Percentiles rank a stretch among this genome's conserved stretches.
Conservation (phyloP, 2,113 vertebrate genomes). For the Peromyscus californicus region DNA sequence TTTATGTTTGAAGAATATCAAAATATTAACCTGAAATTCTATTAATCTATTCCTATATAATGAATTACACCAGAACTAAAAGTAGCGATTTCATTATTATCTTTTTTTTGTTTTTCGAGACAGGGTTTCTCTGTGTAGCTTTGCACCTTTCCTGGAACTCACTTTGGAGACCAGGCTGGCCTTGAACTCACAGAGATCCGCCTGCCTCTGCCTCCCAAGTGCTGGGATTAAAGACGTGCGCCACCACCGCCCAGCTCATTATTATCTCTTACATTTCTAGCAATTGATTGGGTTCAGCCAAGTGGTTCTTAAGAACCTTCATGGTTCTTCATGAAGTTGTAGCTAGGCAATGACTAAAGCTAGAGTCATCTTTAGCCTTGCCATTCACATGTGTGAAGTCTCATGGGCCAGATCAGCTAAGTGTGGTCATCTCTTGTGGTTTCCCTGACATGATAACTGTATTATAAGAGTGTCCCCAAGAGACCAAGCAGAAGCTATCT, state of each 20-base stretch:
- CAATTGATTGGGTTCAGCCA: neutral
- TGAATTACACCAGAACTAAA: conserved; percentile 5
- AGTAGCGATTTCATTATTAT: neutral
- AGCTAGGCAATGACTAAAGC: neutral
- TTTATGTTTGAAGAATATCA: neutral
- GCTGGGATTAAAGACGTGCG: too few relatives aligned
- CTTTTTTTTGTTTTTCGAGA: too few relatives aligned
- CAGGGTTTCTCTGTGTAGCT: too few relatives aligned
- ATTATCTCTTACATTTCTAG: neutral
- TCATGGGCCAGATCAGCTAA: neutral
- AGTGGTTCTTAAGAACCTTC: neutral
- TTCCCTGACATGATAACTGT: neutral
- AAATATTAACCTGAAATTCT: neutral
- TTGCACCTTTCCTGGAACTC: too few relatives aligned
- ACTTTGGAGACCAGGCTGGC: too few relatives aligned
- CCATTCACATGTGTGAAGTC: neutral
- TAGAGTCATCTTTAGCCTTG: neutral
- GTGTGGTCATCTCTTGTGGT: neutral
- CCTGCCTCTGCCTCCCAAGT: too few relatives aligned
- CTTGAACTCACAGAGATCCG: too few relatives aligned
- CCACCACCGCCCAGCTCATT: too few relatives aligned
- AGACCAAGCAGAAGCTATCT: neutral
- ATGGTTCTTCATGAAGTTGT: conserved; percentile 14
- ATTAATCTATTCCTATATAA: neutral
- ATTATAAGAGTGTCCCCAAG: neutral